phyloP scores from a whole-genome alignment of 2,797 vertebrate species.

The Anisognathus igniventris region DNA sequence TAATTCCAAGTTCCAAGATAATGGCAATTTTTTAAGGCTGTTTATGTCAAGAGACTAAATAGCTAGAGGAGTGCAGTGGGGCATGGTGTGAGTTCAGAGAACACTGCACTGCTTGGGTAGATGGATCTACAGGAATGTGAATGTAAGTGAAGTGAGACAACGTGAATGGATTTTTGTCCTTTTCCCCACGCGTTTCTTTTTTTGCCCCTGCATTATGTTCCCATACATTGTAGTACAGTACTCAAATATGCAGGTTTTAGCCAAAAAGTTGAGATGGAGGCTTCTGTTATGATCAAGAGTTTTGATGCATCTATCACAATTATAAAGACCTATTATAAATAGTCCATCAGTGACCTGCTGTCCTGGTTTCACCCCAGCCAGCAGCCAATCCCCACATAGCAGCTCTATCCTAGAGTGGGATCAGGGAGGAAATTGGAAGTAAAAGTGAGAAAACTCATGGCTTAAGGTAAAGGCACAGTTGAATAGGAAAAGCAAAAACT shows the following conservation, averaged over 20 bases:
- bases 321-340: not conserved
- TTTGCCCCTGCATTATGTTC: not conserved
- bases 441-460: not conserved
- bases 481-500: not conserved
- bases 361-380: not conserved
- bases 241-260: not conserved
- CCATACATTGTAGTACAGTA: not conserved
- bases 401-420: not conserved
- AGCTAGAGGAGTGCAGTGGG: not conserved
- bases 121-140: not conserved
- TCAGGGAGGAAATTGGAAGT: not conserved
- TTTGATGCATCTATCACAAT: not conserved
- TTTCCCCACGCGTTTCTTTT: not conserved
- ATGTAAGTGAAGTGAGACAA: not conserved
- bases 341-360: not conserved
- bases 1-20: not conserved
- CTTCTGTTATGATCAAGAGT: not conserved
- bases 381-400: not conserved
- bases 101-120: not conserved
- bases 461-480: not conserved
- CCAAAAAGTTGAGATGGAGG: not conserved
- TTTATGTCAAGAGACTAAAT: not conserved
- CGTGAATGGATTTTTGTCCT: not conserved
- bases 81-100: not conserved
- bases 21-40: not conserved